Evolutionary conservation across 1,140 invertebrate species (phyloP).

Genomic region (Bombus superbus): DNA sequence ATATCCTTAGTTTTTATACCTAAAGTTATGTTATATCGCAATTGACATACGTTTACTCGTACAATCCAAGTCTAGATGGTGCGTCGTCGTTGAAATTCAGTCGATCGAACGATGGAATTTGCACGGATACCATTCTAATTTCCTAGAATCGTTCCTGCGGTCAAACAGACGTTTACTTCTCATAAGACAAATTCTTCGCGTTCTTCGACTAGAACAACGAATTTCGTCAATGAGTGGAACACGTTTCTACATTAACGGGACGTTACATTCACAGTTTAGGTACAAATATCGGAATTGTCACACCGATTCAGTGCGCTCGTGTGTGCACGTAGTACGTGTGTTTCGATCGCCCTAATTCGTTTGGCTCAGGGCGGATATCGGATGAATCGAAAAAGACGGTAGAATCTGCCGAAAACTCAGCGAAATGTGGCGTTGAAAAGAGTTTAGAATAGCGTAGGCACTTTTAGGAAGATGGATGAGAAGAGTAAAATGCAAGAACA

Average conservation of each 20-base stretch:
- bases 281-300: conserved; percentile 4
- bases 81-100: conserved; percentile 10
- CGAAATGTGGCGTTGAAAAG: conserved; percentile 57
- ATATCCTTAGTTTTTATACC: neutral
- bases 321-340: neutral
- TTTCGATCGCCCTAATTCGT: conserved; percentile 14
- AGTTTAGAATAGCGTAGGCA: conserved; percentile 79
- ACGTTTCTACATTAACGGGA: neutral
- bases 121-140: conserved; percentile 61
- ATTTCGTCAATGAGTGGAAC: neutral
- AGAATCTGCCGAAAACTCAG: conserved; percentile 56
- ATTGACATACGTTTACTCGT: conserved; percentile 79
- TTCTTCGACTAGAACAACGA: neutral
- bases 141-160: conserved; percentile 56
- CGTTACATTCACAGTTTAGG: conserved; percentile 2
- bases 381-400: conserved; percentile 53
- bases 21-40: conserved; percentile 73
- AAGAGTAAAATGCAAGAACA: conserved; percentile 27
- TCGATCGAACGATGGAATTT: neutral
- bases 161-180: neutral
- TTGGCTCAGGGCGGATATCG: conserved; percentile 34
- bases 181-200: neutral
- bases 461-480: conserved; percentile 77
- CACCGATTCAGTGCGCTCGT: neutral
- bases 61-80: conserved; percentile 59